Evolutionary conservation across 2,888 invertebrate genomes (phyloP).

Genomic region (Ecliptopera silaceata): DNA sequence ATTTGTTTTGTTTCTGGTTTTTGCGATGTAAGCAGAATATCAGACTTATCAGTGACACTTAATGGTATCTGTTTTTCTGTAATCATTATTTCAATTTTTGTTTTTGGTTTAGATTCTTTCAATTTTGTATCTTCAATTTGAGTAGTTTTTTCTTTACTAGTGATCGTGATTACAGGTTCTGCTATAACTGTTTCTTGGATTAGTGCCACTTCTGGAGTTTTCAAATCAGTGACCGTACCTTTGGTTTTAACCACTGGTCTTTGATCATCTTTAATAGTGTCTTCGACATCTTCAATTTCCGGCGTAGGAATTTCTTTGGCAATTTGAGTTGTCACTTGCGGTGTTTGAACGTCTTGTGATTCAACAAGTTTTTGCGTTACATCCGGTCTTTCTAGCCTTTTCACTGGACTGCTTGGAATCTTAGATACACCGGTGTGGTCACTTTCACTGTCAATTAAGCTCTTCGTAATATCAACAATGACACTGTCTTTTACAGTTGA

Average conservation of each 20-base stretch:
- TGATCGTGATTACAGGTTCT: neutral
- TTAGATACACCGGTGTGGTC: constrained; percentile 43
- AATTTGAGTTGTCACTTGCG: neutral
- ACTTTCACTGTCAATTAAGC: constrained; percentile 50
- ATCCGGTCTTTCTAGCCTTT: constrained; percentile 10
- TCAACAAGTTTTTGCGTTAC: neutral
- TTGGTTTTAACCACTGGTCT: neutral
- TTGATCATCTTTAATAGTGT: neutral
- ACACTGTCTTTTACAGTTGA: constrained; percentile 32
- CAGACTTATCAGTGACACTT: constrained; percentile 4
- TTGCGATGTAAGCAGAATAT: neutral
- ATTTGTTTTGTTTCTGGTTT: too few species aligned
- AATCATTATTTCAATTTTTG: constrained; percentile 16
- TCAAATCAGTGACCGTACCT: neutral
- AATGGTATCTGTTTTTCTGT: constrained; percentile 14
- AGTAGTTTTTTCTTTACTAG: constrained; percentile 7
- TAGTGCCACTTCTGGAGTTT: constrained; percentile 1
- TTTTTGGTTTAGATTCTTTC: constrained; percentile 3
- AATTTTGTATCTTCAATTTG: constrained; percentile 1
- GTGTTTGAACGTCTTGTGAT: neutral
- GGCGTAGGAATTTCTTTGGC: too few species aligned
- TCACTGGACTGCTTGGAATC: constrained; percentile 28
- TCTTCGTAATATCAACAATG: constrained; percentile 45
- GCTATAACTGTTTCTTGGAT: neutral
- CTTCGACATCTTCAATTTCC: too few species aligned